Evolutionary conservation across 2,888 invertebrate species (phyloP), one percentile per base, ranked within the genome.

Genomic region (Drosophila dives): DNA sequence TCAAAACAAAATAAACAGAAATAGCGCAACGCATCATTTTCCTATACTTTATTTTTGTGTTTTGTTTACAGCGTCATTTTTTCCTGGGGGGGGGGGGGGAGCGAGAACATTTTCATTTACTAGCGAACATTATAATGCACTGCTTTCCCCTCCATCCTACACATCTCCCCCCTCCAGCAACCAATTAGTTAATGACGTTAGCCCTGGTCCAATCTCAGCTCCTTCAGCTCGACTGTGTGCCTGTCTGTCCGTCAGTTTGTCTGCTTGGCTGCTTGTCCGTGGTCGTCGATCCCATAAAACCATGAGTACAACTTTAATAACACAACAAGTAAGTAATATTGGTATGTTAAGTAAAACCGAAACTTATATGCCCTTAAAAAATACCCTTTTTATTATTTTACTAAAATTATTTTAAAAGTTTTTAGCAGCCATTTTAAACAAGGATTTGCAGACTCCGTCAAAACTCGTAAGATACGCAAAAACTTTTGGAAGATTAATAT

Each of bases 1-100:
- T 81, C 90, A 87, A 85, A 85, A 85, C 85, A 85, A 85, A 85
- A 85, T 89, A 85, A 85, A 87, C 85, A 85, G 72, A 89, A 89
- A 85, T 85, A 86, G 84, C 71, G 55, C 83, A 64, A 66, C 74
- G 73, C 83, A 88, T 83, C 81, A 86, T 74, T 75, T 77, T 64
- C 49, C 38, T 34, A 73, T 84, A 81, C 87, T 86, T 72, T 74
- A 62, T 38, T 72, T 73, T 73, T 58, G 59, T 75, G 59, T 64
- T 74, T 81, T 86, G 90, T 90, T 91, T 90, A 89, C 77, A 56
- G 40, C 64, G 63, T 50, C 33, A 65, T 42, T 20, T 15, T 20
- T 45, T 79, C 69, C 59, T 55, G 59, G 58, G 76, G 26, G 26
- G 3, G 63, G 49, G 38, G 74, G 11, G 11, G 40, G 12, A 7